Conservation (phyloP, 2,113 vertebrate genomes). For the Heloderma charlesbogerti region DNA sequence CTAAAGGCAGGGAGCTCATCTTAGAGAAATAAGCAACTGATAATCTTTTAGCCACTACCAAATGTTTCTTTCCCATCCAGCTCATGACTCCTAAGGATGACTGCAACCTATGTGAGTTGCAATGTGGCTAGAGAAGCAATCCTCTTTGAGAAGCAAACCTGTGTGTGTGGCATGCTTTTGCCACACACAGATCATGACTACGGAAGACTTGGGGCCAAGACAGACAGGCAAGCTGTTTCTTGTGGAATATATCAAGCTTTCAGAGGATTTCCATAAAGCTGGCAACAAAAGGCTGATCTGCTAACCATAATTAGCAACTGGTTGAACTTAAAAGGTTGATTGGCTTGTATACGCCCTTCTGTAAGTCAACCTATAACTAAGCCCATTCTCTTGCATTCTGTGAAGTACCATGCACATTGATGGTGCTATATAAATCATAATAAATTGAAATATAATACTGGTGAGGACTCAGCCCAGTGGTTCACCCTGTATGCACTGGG, state of each 20-base stretch:
- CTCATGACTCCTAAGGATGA: neutral
- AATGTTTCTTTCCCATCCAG: neutral
- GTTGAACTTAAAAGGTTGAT: neutral
- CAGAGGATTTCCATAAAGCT: neutral
- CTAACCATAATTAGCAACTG: neutral
- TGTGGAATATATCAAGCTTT: neutral
- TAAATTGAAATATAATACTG: neutral
- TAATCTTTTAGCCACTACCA: neutral
- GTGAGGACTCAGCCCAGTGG: neutral
- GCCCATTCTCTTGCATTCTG: too few relatives aligned
- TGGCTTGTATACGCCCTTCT: neutral
- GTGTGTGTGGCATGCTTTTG: too few relatives aligned
- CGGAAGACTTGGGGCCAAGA: neutral
- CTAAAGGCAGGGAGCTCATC: neutral
- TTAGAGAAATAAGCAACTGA: neutral
- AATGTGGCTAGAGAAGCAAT: neutral
- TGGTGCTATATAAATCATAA: neutral
- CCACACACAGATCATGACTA: neutral
- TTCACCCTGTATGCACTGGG: neutral
- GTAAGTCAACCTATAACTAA: neutral
- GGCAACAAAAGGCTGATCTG: neutral
- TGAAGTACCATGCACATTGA: too few relatives aligned
- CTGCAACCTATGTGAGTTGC: neutral
- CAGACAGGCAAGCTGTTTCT: neutral
- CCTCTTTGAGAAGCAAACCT: too few relatives aligned